Evolutionary conservation across 2,113 vertebrate species (phyloP), one percentile per base, ranked within the genome.

Genomic region (Boulengeromyrus knoepffleri): DNA sequence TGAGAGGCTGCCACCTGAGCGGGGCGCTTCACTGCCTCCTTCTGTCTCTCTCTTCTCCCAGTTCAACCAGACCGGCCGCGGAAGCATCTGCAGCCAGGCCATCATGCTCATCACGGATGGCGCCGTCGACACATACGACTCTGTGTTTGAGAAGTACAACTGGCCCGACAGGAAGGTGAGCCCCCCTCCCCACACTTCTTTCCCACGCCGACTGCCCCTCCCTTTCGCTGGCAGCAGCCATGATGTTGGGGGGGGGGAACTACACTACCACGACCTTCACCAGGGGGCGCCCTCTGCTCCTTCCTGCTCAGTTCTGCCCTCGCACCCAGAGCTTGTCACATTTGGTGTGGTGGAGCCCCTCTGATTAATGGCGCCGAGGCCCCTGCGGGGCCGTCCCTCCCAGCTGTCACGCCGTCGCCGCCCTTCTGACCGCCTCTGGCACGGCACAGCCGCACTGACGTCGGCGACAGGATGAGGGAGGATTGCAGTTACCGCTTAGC

Each of bases 21-120:
- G 74, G 36, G 74, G 74, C 24, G 0, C 15, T 80, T 42, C 27
- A 27, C 31, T 9, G 27, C 47, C 24, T 56, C 49, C 27, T 21
- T 89, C 1, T 85, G 17, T 90, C 53, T 47, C 39, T 86, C 24
- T 87, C 10, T 6, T 58, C 27, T 36, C 52, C 15, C 94, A 99
- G 98, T 99, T 98, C 94, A 99, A 99, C 90, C 96, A 98, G 93
- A 99, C 98, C 0, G 99, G 98, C 87, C 96, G 98, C 92, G 99
- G 99, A 8, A 99, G 99, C 89, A 97, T 97, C 91, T 99, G 99
- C 91, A 99, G 98, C 93, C 98, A 99, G 92, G 99, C 98, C 91
- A 99, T 99, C 93, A 99, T 99, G 99, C 90, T 99, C 93, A 97
- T 99, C 93, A 99, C 99, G 0, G 99, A 99, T 90, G 99, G 99